Conservation (phyloP, 2,113 vertebrate species). For the Amblyopsis rosae region DNA sequence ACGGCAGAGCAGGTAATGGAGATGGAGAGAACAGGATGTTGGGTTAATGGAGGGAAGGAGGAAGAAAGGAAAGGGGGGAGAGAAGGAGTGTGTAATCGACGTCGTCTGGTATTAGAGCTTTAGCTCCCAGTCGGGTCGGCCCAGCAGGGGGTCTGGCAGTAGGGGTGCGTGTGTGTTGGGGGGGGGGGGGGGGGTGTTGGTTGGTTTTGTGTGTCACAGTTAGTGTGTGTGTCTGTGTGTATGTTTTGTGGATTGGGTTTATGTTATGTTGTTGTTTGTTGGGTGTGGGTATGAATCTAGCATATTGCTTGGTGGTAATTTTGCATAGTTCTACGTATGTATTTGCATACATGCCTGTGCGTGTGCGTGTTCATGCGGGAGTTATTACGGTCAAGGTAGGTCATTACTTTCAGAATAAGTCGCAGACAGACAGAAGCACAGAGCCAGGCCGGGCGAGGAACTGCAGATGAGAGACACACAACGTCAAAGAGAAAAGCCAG, state of each 20-base stretch:
- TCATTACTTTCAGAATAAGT: conserved; percentile 66
- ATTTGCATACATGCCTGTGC: conserved; percentile 3
- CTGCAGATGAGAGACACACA: conserved; percentile 28
- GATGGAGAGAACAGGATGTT: conserved; percentile 59
- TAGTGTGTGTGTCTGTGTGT: conserved; percentile 16
- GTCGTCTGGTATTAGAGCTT: conserved; percentile 51
- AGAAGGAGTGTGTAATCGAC: conserved; percentile 39
- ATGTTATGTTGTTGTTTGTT: conserved; percentile 2
- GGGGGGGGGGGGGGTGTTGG: not conserved
- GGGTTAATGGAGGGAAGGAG: conserved; percentile 57
- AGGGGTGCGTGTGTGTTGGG: conserved; percentile 13
- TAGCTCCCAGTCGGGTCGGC: conserved; percentile 43
- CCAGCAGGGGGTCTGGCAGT: conserved; percentile 37
- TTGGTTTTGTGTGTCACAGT: not conserved
- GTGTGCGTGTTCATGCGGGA: conserved; percentile 3
- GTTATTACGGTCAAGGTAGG: conserved; percentile 46
- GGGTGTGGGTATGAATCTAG: conserved; percentile 1
- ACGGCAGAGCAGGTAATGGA: conserved; percentile 58
- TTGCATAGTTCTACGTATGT: conserved; percentile 15
- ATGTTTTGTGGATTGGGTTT: not conserved
- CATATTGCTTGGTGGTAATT: not conserved
- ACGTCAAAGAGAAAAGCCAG: conserved; percentile 27
- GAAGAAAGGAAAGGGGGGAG: conserved; percentile 42
- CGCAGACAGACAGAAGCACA: conserved; percentile 49
- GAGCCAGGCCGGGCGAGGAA: conserved; percentile 39